Evolutionary conservation across 2,797 vertebrate genomes (phyloP).

Genomic region (Sebastes elongatus): DNA sequence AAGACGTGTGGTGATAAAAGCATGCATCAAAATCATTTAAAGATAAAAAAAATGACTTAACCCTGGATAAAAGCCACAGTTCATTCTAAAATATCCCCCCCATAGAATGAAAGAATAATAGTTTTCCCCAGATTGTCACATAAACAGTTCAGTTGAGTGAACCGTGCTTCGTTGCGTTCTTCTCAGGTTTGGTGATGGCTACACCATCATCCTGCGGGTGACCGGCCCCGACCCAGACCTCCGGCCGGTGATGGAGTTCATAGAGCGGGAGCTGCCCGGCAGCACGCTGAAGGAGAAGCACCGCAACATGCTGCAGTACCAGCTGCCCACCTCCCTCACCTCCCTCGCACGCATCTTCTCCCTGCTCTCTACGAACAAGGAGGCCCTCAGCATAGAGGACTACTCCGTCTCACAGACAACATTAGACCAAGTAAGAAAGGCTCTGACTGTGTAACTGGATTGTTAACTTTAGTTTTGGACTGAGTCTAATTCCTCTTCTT

Average conservation of each 20-base stretch:
- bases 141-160: neutral
- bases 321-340: conserved; percentile 91
- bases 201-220: conserved; percentile 95
- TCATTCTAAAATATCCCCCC: no score
- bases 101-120: neutral
- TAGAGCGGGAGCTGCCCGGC: conserved; percentile 90
- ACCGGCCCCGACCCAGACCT: conserved; percentile 90
- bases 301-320: conserved; percentile 97
- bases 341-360: conserved; percentile 97
- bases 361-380: conserved; percentile 93
- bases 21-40: no score
- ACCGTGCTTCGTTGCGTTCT: neutral
- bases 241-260: conserved; percentile 91
- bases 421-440: conserved; percentile 91
- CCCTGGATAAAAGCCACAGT: no score
- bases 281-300: conserved; percentile 96
- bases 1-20: no score
- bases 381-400: conserved; percentile 94
- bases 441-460: neutral
- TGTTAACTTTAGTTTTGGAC: neutral
- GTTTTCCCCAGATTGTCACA: neutral
- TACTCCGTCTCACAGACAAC: conserved; percentile 99
- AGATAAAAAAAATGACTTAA: no score
- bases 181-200: conserved; percentile 95
- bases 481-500: neutral